phyloP scores from a whole-genome alignment of 2,888 invertebrate genomes.

The Sinopyrophorus schimmeli region DNA sequence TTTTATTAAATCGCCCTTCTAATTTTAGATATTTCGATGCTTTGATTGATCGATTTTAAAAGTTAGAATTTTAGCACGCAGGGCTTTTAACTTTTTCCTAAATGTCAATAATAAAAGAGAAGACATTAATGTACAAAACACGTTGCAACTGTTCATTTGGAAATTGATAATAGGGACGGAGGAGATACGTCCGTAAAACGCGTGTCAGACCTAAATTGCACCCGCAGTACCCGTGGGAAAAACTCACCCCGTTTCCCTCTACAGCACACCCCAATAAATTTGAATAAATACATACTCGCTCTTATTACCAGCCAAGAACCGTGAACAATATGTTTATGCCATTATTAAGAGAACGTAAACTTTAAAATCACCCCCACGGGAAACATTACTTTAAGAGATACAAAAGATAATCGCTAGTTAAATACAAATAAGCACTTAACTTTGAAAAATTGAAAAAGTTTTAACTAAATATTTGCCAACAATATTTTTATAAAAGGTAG shows the following conservation, averaged over 20 bases:
- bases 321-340: slow-evolving; percentile 31
- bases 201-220: slow-evolving; percentile 30
- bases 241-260: slow-evolving; percentile 26
- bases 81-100: too few species aligned
- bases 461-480: too few species aligned
- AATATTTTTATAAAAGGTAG: too few species aligned
- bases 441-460: too few species aligned
- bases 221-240: slow-evolving; percentile 36
- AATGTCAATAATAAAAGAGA: too few species aligned
- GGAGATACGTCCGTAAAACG: slow-evolving; percentile 30
- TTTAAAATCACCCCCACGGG: slow-evolving; percentile 20
- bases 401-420: slow-evolving; percentile 3
- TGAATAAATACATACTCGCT: slow-evolving; percentile 22
- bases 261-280: slow-evolving; percentile 27
- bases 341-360: slow-evolving; percentile 19
- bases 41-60: too few species aligned
- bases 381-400: slow-evolving; percentile 5
- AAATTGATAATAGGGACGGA: slow-evolving; percentile 13
- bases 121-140: too few species aligned
- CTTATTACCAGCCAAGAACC: slow-evolving; percentile 38
- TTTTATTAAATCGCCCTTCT: too few species aligned
- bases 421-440: slow-evolving; percentile 8
- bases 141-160: too few species aligned
- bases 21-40: too few species aligned
- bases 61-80: too few species aligned